Conservation (phyloP, 2,797 vertebrate species). For the Ciconia nigra region DNA sequence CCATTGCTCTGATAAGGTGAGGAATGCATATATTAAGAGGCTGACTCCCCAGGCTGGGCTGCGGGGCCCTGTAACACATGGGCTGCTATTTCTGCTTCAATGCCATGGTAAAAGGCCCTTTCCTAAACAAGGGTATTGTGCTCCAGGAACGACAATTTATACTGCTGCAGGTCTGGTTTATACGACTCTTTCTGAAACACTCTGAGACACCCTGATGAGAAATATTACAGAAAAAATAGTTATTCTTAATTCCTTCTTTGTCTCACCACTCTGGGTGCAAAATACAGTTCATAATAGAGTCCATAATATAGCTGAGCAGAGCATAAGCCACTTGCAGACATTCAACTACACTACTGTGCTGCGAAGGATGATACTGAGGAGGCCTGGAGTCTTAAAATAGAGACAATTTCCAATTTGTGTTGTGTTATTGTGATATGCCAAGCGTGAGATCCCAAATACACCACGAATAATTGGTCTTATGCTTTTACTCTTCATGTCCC, state of each 20-base stretch:
- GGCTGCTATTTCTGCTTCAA: neutral
- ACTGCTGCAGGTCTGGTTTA: neutral
- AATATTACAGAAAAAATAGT: neutral
- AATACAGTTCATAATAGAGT: neutral
- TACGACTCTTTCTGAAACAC: neutral
- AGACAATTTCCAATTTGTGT: neutral
- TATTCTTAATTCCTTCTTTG: neutral
- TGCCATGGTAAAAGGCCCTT: neutral
- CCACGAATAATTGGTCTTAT: neutral
- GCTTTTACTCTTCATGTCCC: accelerated
- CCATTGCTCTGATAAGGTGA: neutral
- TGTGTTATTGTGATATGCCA: neutral
- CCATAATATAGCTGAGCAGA: neutral
- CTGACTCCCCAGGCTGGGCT: neutral
- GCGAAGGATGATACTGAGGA: neutral
- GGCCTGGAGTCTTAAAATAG: neutral
- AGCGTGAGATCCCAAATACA: neutral
- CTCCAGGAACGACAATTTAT: neutral
- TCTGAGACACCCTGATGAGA: neutral
- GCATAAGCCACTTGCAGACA: neutral
- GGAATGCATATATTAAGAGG: neutral
- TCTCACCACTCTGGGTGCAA: neutral
- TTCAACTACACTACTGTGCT: neutral
- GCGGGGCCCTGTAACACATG: neutral
- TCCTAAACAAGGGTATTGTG: neutral